Percentiles rank a stretch among this genome's conserved stretches.
phyloP scores from a whole-genome alignment of 30 jellyfish, hydroid and myxozoan species.

The Chrysaora quinquecirrha region DNA sequence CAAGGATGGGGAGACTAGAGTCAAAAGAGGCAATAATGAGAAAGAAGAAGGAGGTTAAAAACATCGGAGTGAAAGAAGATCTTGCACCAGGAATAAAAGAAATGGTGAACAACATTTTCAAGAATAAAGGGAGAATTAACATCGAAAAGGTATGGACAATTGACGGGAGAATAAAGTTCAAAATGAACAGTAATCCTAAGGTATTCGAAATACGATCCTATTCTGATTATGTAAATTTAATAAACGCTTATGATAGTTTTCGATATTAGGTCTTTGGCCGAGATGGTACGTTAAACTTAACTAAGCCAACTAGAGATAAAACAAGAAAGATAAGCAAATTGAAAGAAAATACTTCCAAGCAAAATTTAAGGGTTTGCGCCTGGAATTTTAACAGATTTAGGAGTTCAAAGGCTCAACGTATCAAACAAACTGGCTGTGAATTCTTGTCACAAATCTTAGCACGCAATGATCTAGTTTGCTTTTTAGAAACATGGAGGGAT shows the following conservation, averaged over 20 bases:
- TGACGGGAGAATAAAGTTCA: conserved; percentile 18
- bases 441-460: no score
- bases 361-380: no score
- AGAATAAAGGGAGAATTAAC: neutral
- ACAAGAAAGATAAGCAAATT: no score
- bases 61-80: conserved; percentile 15
- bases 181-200: neutral
- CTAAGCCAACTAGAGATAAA: no score
- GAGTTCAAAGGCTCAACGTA: neutral
- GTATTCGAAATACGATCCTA: neutral
- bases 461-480: no score
- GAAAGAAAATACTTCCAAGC: neutral
- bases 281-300: no score
- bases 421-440: neutral
- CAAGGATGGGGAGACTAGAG: neutral
- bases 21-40: conserved; percentile 4
- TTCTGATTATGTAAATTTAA: neutral
- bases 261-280: neutral
- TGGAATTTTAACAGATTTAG: neutral
- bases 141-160: conserved; percentile 33
- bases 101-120: neutral
- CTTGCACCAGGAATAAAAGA: conserved; percentile 25
- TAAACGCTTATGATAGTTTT: neutral
- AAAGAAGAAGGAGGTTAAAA: conserved; percentile 1
- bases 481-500: no score